Base-by-base conservation (phyloP, 2,888 invertebrate genomes). In the Drosophila mimetica region DNA sequence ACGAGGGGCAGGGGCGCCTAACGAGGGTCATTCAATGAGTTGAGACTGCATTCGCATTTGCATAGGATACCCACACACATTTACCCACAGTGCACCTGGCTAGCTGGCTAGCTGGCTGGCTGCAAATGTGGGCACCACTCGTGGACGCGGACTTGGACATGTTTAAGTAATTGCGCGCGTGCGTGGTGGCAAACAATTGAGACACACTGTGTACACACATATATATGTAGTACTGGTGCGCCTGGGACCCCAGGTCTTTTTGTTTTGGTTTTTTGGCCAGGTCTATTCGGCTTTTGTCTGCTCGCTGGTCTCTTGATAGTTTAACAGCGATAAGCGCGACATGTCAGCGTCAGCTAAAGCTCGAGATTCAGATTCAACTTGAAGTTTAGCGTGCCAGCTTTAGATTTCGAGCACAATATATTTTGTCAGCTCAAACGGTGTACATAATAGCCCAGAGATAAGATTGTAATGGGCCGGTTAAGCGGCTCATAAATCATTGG, bases 391-490 rank as follows among this genome's bases (percentile, higher is more conserved):
- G 60, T 57, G 41, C 57, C 73, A 87, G 79, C 88, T 87, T 80
- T 87, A 85, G 88, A 80, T 64, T 87, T 77, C 81, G 76, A 81
- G 82, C 88, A 79, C 82, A 87, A 87, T 85, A 85, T 83, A 88
- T 83, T 83, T 88, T 88, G 82, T 83, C 87, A 86, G 87, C 89
- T 87, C 89, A 83, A 82, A 83, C 74, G 86, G 87, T 83, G 89
- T 87, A 83, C 82, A 83, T 83, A 83, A 83, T 88, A 88, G 82
- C 85, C 82, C 44, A 75, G 30, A 84, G 82, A 83, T 83, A 83
- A 83, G 82, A 83, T 83, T 66, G 82, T 88, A 83, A 83, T 83
- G 82, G 87, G 76, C 79, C 87, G 89, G 78, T 88, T 80, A 86
- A 86, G 87, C 89, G 89, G 75, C 89, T 85, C 89, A 83, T 83